phyloP scores from a whole-genome alignment of 2,888 invertebrate genomes.

The Dynastes tityus region DNA sequence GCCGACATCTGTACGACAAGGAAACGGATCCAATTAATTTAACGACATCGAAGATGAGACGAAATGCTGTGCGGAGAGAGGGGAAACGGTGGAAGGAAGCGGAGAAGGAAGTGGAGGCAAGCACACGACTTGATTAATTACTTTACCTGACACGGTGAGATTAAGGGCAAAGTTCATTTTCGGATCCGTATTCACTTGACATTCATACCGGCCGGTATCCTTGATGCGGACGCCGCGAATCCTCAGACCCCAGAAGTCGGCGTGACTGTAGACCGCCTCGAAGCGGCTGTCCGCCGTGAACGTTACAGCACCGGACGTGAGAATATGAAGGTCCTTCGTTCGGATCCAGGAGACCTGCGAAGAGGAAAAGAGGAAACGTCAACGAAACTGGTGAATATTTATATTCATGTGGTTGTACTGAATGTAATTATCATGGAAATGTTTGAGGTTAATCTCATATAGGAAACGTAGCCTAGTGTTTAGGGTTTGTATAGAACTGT shows the following conservation, averaged over 20 bases:
- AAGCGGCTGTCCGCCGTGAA: conserved; percentile 82
- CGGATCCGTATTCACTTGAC: conserved; percentile 84
- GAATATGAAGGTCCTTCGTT: conserved; percentile 79
- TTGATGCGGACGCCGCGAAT: conserved; percentile 74
- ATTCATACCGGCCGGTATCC: conserved; percentile 82
- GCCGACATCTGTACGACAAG: conserved; percentile 48
- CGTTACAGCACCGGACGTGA: conserved; percentile 77
- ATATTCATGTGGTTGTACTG: conserved; percentile 14
- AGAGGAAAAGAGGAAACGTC: conserved; percentile 60
- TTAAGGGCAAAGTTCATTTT: conserved; percentile 81
- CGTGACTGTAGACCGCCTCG: conserved; percentile 72
- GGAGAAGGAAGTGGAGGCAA: not conserved
- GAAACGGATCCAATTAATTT: conserved; percentile 40
- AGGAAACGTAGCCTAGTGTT: too few relatives aligned
- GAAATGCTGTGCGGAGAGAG: not conserved
- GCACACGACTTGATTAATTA: conserved; percentile 37
- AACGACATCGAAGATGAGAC: conserved; percentile 36
- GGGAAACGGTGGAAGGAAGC: not conserved
- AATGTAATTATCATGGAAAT: conserved; percentile 3
- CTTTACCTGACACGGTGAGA: conserved; percentile 77
- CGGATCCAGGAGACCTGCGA: conserved; percentile 83
- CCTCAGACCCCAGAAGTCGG: conserved; percentile 76
- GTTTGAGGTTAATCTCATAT: not conserved
- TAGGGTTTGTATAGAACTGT: too few relatives aligned
- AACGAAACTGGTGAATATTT: conserved; percentile 20